Base-by-base conservation (phyloP, 2,797 vertebrate species). In the Myiothlypis chrysogaster region DNA sequence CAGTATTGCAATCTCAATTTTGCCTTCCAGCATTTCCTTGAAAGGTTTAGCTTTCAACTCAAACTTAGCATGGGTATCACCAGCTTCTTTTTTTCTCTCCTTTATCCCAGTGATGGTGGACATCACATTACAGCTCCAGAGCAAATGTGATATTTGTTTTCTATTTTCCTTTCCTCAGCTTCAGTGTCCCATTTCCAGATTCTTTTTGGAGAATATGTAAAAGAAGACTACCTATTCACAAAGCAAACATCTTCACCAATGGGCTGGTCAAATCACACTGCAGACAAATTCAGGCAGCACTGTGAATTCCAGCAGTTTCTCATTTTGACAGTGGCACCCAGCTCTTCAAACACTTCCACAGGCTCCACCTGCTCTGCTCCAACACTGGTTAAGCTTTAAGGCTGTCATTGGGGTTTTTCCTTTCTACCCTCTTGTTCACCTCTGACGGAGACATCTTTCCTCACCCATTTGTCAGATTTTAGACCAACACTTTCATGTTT, bases 241-340 rank as follows among this genome's bases (percentile, higher is more conserved):
- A 1, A 46, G 41, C 24, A 91, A 85, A 70, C 22, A 49, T 11
- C 25, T 55, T 55, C n/a, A 49, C 20, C 43, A n/a, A 35, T 3
- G 44, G 14, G 14, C 37, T 28, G 19, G 12, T 70, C 63, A 87
- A 10, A 44, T 39, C 61, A 50, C 6, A 12, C 9, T 6, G 30
- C 57, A 83, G 37, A 70, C 27, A 64, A 39, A 89, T 57, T n/a
- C 12, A 30, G 44, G 25, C 41, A 70, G 9, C 17, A 14, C 0
- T 55, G 47, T 59, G 41, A 90, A 65, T 82, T 83, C 55, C 53
- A 87, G 23, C 5, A 55, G 63, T 28, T 94, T 52, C 25, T 69
- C 28, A 27, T 55, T 84, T 28, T 70, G 30, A 84, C 50, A 81
- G 13, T 0, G 6, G 60, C 39, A 72, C 10, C 16, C 60, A 65